Conservation (phyloP, 64 coral and sea anemone genomes). For the Anthopleura sola region DNA sequence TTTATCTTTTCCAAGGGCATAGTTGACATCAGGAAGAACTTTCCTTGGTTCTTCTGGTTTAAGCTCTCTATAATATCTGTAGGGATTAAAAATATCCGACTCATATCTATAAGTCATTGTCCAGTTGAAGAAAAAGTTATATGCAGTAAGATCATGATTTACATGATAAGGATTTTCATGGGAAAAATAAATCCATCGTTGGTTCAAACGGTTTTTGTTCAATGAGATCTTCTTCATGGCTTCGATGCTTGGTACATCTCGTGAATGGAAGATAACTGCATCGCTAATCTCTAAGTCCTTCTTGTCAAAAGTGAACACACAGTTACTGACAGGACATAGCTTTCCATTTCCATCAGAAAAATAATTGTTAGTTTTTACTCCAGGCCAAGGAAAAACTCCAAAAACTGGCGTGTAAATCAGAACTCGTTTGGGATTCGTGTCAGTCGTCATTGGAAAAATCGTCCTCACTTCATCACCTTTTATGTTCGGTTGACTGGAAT, state of each 20-base stretch:
- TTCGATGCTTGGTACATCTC: neutral
- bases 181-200: conserved; percentile 60
- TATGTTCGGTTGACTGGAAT: neutral
- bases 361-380: neutral
- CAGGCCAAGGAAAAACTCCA: conserved; percentile 8
- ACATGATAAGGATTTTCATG: conserved; percentile 46
- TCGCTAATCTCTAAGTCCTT: neutral
- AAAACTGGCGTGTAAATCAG: neutral
- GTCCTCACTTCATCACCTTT: neutral
- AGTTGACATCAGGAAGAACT: neutral
- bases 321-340: neutral
- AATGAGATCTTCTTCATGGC: neutral
- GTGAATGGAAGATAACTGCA: neutral
- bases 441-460: neutral
- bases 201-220: conserved; percentile 3
- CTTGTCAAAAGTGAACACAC: neutral
- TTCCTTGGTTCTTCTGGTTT: neutral
- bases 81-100: conserved; percentile 64
- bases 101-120: conserved; percentile 60
- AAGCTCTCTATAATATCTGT: conserved; percentile 25
- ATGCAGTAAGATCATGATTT: neutral
- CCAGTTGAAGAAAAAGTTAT: conserved; percentile 65
- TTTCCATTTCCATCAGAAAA: neutral
- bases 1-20: conserved; percentile 42
- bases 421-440: neutral